Percentiles rank a stretch among this genome's conserved stretches.
Conservation (phyloP, 2,113 vertebrate species). For the Bothrops jararaca region DNA sequence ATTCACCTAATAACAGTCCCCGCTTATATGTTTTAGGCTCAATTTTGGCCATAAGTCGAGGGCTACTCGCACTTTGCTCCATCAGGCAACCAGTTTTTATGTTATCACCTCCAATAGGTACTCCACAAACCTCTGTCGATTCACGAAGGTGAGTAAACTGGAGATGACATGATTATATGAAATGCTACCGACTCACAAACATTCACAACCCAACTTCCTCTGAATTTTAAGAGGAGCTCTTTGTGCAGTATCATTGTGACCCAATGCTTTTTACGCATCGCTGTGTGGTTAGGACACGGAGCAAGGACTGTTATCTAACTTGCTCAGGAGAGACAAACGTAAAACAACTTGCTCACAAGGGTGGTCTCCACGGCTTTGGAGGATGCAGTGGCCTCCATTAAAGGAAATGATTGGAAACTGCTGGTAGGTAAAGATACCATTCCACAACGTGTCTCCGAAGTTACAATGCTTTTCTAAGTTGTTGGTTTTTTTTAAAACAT, state of each 20-base stretch:
- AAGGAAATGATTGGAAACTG: not conserved
- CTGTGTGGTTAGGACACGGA: not conserved
- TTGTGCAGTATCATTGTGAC: not conserved
- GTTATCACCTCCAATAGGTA: not conserved
- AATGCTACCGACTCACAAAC: not conserved
- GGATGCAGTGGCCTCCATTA: not conserved
- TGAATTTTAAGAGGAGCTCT: not conserved
- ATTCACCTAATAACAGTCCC: too few relatives aligned
- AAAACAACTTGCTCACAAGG: not conserved
- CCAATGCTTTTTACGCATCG: not conserved
- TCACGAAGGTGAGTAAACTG: not conserved
- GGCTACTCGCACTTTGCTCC: not conserved
- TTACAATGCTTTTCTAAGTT: not conserved
- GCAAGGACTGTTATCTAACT: not conserved
- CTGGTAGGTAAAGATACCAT: not conserved
- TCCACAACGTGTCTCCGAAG: not conserved
- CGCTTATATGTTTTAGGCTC: too few relatives aligned
- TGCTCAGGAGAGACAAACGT: not conserved
- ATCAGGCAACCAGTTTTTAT: not conserved
- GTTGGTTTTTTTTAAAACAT: not conserved
- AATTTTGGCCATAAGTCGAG: too few relatives aligned
- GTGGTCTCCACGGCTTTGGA: not conserved
- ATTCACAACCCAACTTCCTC: not conserved
- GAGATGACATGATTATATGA: not conserved
- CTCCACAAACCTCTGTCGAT: not conserved